A percentile compares a stretch with the other conserved stretches of the same genome.
Evolutionary conservation across 1,140 invertebrate genomes (phyloP).

Genomic region (Pemphigus obesinymphae): DNA sequence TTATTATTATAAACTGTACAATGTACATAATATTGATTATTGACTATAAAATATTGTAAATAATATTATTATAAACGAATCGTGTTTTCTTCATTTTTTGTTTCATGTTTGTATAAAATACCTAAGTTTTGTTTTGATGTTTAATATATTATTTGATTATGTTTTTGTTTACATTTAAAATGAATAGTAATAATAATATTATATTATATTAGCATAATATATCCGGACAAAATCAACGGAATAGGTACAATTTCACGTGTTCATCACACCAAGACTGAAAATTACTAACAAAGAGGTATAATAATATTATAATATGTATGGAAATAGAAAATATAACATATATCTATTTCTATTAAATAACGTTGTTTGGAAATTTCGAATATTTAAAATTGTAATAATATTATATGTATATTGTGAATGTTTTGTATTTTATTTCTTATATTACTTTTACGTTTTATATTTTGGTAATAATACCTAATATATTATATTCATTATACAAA

Average conservation of each 20-base stretch:
- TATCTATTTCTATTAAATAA: too few relatives aligned
- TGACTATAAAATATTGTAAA: not conserved
- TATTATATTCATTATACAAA: not conserved
- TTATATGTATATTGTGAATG: not conserved
- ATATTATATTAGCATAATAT: too few relatives aligned
- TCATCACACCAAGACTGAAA: not conserved
- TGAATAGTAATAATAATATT: not conserved
- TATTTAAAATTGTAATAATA: not conserved
- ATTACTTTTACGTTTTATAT: not conserved
- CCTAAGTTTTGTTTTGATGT: not conserved
- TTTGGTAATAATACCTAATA: too few relatives aligned
- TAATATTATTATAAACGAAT: not conserved
- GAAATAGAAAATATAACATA: not conserved
- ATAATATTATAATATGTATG: not conserved
- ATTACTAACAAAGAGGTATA: not conserved
- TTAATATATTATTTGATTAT: not conserved
- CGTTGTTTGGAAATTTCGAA: not conserved
- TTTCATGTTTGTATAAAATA: conserved; percentile 4
- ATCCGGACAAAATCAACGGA: not conserved
- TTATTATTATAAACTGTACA: not conserved
- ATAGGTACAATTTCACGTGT: not conserved
- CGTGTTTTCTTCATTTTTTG: not conserved
- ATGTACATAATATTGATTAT: not conserved
- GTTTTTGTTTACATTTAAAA: not conserved
- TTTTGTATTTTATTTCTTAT: not conserved